Base-by-base conservation (phyloP, 1,140 invertebrate genomes). In the Diachasmimorpha longicaudata region DNA sequence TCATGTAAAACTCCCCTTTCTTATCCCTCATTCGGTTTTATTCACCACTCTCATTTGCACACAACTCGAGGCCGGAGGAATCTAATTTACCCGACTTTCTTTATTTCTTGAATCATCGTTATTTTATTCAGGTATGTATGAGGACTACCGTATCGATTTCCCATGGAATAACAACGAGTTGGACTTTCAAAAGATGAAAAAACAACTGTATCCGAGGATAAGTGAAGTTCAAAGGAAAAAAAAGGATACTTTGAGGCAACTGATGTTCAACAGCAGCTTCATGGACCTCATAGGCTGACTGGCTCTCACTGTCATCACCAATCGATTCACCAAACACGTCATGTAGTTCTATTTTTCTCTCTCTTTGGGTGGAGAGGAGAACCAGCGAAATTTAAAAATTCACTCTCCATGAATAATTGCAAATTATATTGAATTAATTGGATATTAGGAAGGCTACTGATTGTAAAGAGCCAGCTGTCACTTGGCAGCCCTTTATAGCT, bases 111-210 rank as follows among this genome's bases (percentile, higher is more conserved):
- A 70, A 16, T n/a, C 31, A 72, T 72, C 31, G 70, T 72, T 55
- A 55, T 72, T 72, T 72, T 36, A 72, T 72, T 72, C 70, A 72
- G 21, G 55, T 72, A 72, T 72, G 52, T 23, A 21, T n/a, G 25
- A 23, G 23, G 46, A 19, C 42, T 11, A 4, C 14, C 13, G 9
- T 36, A 72, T 72, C 70, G 44, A 72, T 72, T 72, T 72, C 31
- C 31, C 23, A 48, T 55, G 52, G 31, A 72, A 72, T 55, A 72
- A 55, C 42, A 72, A 36, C 39, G 68, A 68, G 66, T 31, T n/a
- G n/a, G 39, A 48, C 46, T 19, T 2, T 37, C 16, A 67, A 10
- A 31, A 42, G 39, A 1, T 10, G 36, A 13, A 63, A 13, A 37
- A 66, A 39, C 11, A 66, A 72, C 4, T 72, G 37, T 19, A 4